Evolutionary conservation across 2,888 invertebrate species (phyloP).

Genomic region (Pharmacophagus antenor): DNA sequence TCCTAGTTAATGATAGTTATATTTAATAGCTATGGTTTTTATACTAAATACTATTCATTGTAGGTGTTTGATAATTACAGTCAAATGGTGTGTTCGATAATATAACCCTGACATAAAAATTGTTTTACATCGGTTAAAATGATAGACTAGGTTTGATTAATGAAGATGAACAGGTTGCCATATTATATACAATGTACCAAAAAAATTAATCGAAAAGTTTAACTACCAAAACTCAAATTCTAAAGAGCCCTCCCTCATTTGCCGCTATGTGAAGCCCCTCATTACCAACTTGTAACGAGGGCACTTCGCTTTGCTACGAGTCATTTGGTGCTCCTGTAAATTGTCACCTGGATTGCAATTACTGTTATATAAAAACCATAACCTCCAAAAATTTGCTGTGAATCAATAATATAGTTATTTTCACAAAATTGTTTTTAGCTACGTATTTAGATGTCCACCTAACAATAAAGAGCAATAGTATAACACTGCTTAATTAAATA

Average conservation of each 20-base stretch:
- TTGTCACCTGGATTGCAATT: slow-evolving; percentile 17
- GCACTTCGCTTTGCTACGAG: slow-evolving; percentile 13
- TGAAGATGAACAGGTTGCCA: no score
- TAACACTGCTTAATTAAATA: no score
- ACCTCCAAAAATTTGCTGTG: background rate
- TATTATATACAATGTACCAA: no score
- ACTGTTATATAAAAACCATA: background rate
- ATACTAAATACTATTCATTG: no score
- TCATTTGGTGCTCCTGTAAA: slow-evolving; percentile 14
- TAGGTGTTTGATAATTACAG: no score
- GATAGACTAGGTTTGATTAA: background rate
- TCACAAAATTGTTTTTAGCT: no score
- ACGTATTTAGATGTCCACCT: no score
- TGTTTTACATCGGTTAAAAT: background rate
- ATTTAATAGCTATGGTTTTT: background rate
- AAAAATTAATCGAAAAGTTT: background rate
- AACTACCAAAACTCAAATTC: slow-evolving; percentile 10
- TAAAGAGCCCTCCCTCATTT: slow-evolving; percentile 18
- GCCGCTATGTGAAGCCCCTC: slow-evolving; percentile 26
- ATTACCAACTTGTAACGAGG: slow-evolving; percentile 25
- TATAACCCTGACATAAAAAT: background rate
- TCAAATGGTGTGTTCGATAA: background rate
- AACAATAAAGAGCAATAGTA: no score
- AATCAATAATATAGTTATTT: background rate
- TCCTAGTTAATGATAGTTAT: background rate